Evolutionary conservation across 2,797 vertebrate species (phyloP), one percentile per base, ranked within the genome.

Genomic region (Poeciliopsis paucimaculata): DNA sequence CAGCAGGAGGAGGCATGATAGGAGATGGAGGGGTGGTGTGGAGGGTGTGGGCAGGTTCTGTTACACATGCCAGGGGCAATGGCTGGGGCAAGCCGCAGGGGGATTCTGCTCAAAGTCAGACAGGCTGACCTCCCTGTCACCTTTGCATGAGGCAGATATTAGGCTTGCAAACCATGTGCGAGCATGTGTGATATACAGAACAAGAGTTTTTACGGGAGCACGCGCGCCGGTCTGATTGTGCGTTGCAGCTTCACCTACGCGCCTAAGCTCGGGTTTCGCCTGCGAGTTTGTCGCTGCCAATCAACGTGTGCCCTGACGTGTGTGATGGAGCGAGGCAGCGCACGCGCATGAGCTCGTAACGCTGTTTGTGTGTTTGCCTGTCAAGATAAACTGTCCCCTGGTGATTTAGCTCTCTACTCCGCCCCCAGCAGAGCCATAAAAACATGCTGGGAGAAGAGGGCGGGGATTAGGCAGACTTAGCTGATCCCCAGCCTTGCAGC

Each of bases 31-130:
- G 73, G 4, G n/a, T n/a, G n/a, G n/a, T n/a, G n/a, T 78, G 72
- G 49, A 72, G 84, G 76, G 83, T 88, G 83, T 87, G 88, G 85
- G 86, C 87, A 93, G 95, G 94, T 96, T 94, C 91, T 91, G 93
- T 96, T 96, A 95, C 96, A 95, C 93, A 95, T 93, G 93, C 92
- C 92, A 90, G 86, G 89, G 87, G 92, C 90, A 86, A 90, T 86
- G 94, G 90, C 86, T 89, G 89, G 90, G 92, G 92, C 88, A 90
- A 87, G 90, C 90, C 83, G 82, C 90, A 70, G 89, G 91, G 89
- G 90, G 88, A 90, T 90, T 92, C 90, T 93, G 90, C 90, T 94
- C 94, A 91, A 94, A 94, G 94, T 92, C 94, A 95, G 95, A 96
- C 94, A 90, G 91, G 79, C 89, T 94, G 93, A 96, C 95, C 94